Evolutionary conservation across 1,140 invertebrate species (phyloP), one percentile per base, ranked within the genome.

Genomic region (Whitmania pigra): DNA sequence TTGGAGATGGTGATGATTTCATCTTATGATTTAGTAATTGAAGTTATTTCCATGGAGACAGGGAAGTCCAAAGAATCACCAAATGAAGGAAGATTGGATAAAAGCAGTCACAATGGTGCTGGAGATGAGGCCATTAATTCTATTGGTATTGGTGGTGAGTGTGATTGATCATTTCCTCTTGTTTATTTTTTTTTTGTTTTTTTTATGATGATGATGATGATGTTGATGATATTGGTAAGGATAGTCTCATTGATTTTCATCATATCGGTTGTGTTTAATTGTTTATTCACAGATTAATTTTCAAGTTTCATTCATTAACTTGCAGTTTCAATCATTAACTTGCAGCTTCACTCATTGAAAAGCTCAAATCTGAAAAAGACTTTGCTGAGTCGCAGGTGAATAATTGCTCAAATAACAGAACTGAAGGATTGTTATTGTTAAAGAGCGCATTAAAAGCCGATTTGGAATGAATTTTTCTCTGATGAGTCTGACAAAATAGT

Each of bases 351-450:
- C 43, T 49, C 9, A 11, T 49, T 71, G 72, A 72, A 27, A 69
- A 70, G 31, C 69, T 76, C 11, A 63, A 71, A 54, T 31, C 71
- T 29, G 73, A 75, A 66, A 66, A 76, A 27, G 68, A 75, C 49
- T 40, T 67, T 43, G 67, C 25, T 74, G 53, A 71, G 74, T 53
- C 66, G 43, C 63, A 69, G 36, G 31, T 49, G 15, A 49, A 49
- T 49, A 49, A 49, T 7, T 15, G 15, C 15, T 15, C 15, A 5
- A 49, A 49, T 13, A 49, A 49, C 29, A 63, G 13, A 63, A 9
- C 5, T 13, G n/a, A n/a, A n/a, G n/a, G n/a, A 27, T 17, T 63
- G 60, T 20, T 20, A 63, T 63, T 63, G 60, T 63, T 63, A 27
- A 20, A 27, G 13, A 5, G 31, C 31, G 31, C 20, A 31, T 27